Evolutionary conservation across 2,113 vertebrate species (phyloP).

Genomic region (Montifringilla adamsi): DNA sequence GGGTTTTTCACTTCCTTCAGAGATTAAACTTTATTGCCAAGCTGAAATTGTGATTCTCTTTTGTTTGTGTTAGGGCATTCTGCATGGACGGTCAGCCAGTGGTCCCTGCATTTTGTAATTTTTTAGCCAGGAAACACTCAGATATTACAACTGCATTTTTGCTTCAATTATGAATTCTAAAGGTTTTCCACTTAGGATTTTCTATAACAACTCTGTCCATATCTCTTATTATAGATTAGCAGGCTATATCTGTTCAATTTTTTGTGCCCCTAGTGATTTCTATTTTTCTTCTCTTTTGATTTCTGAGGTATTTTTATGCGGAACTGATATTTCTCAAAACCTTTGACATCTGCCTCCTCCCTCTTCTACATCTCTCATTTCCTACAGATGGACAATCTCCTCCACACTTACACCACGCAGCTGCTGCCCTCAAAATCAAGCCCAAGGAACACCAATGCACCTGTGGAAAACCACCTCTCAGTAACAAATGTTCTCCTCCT

Average conservation of each 20-base stretch:
- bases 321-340: background rate
- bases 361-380: background rate
- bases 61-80: background rate
- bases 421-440: background rate
- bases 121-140: background rate
- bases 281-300: background rate
- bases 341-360: background rate
- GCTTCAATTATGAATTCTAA: background rate
- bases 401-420: background rate
- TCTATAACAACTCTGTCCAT: background rate
- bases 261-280: background rate
- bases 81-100: background rate
- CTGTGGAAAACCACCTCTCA: background rate
- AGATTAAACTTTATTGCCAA: background rate
- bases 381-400: background rate
- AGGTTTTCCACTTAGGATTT: background rate
- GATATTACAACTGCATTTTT: background rate
- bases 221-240: background rate
- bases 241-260: background rate
- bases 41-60: background rate
- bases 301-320: background rate
- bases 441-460: background rate
- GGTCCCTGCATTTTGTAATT: background rate
- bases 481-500: background rate
- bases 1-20: rapidly evolving